Evolutionary conservation across 2,888 invertebrate genomes (phyloP).

Genomic region (Pheosia gnoma): DNA sequence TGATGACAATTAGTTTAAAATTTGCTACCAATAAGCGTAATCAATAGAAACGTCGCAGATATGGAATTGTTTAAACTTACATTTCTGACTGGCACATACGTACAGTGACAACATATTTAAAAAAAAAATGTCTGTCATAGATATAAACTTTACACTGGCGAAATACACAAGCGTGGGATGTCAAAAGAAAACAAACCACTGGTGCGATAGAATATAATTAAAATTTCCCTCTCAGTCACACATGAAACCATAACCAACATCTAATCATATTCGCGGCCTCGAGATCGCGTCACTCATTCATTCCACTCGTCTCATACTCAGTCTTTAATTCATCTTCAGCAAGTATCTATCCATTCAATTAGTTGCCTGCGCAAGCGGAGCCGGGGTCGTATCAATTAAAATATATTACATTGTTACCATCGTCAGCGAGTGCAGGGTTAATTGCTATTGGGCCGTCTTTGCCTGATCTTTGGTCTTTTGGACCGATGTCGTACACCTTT

Average conservation of each 20-base stretch:
- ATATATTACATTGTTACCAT: conserved; percentile 78
- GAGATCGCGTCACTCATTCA: conserved; percentile 34
- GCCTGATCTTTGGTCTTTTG: conserved; percentile 74
- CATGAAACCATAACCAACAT: neutral
- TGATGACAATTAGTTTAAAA: too few species aligned
- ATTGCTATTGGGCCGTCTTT: conserved; percentile 74
- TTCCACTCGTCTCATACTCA: neutral
- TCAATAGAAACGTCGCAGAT: too few species aligned
- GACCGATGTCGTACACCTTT: conserved; percentile 73
- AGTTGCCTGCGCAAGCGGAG: conserved; percentile 10
- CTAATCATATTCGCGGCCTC: neutral
- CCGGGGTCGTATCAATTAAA: conserved; percentile 79
- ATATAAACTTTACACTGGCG: too few species aligned
- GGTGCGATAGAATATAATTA: too few species aligned
- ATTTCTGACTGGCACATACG: too few species aligned
- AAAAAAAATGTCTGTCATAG: too few species aligned
- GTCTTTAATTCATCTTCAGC: conserved; percentile 1
- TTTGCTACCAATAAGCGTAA: too few species aligned
- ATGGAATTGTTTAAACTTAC: too few species aligned
- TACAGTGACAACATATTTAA: too few species aligned
- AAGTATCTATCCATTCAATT: conserved; percentile 34
- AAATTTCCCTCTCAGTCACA: too few species aligned
- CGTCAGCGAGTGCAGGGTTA: conserved; percentile 67
- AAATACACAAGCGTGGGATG: too few species aligned
- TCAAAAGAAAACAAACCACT: too few species aligned